These are phyloP conservation scores for Agrilus mali DNA, from an alignment of 2,888 invertebrate species.

Conservation along the genomic window DNA sequence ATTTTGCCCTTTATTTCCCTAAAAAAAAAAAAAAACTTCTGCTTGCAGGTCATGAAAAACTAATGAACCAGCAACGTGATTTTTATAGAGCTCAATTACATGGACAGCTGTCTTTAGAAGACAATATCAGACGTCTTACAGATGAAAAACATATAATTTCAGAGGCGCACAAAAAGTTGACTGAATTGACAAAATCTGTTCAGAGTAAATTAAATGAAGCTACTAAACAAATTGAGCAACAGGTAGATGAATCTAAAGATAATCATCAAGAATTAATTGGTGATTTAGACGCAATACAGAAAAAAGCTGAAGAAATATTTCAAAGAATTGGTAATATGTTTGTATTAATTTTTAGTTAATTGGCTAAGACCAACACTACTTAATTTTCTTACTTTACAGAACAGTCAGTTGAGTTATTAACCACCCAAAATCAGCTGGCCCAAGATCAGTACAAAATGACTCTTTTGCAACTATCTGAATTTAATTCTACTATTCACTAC, in stretches of 20 bases:
- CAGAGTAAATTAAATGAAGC: constrained; percentile 42
- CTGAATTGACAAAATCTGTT: constrained; percentile 41
- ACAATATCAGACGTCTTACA: constrained; percentile 42
- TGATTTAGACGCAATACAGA: constrained; percentile 41
- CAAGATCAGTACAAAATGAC: constrained; percentile 37
- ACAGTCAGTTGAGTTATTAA: constrained; percentile 31
- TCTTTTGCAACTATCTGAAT: constrained; percentile 36
- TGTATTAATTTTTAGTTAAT: not conserved
- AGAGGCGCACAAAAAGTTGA: constrained; percentile 42
- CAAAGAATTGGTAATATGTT: constrained; percentile 39
- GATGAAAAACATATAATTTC: constrained; percentile 47
- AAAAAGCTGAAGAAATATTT: constrained; percentile 41
- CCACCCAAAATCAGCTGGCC: constrained; percentile 36
- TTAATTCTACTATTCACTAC: constrained; percentile 39
- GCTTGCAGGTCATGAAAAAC: constrained; percentile 36
- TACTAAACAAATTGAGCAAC: constrained; percentile 34
- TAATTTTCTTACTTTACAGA: constrained; percentile 21
- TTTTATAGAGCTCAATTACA: constrained; percentile 36
- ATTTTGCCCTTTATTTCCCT: no score
- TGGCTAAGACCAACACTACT: not conserved
- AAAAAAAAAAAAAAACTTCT: no score
- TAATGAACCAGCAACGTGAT: constrained; percentile 40
- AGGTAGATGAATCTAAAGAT: constrained; percentile 35
- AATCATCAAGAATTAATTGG: constrained; percentile 42
- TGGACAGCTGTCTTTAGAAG: constrained; percentile 38